Evolutionary conservation across 2,797 vertebrate genomes (phyloP).

Genomic region (Phataginus tetradactyla): DNA sequence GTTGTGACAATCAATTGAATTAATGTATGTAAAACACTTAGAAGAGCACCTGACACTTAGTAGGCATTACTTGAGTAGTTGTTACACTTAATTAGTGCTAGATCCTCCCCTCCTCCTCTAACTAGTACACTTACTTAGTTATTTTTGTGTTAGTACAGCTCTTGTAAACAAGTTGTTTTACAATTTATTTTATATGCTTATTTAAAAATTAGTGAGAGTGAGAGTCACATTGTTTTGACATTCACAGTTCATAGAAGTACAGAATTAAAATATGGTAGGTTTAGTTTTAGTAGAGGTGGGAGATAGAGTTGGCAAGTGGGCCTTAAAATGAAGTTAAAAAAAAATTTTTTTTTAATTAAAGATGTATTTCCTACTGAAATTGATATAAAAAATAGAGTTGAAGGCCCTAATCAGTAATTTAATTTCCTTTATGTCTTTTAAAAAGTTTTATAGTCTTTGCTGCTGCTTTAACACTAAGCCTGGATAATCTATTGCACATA

Average conservation of each 20-base stretch:
- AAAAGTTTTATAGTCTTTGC: background rate
- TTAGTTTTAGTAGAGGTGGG: background rate
- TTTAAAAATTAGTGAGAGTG: background rate
- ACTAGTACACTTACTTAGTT: background rate
- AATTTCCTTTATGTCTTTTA: background rate
- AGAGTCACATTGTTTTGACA: background rate
- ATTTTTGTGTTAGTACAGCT: background rate
- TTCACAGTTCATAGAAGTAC: background rate
- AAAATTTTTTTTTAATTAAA: background rate
- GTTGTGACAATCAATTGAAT: background rate
- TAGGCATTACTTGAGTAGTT: background rate
- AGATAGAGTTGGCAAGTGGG: background rate
- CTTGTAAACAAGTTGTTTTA: background rate
- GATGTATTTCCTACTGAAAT: constrained; percentile 17
- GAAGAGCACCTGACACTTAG: background rate
- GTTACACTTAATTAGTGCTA: background rate
- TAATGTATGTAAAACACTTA: background rate
- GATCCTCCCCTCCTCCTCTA: background rate
- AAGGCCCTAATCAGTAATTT: background rate
- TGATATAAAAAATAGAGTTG: background rate
- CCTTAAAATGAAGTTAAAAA: background rate
- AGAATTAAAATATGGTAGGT: background rate
- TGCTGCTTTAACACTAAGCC: background rate
- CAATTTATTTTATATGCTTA: background rate
- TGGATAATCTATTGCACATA: background rate